phyloP scores from a whole-genome alignment of 2,888 invertebrate genomes.

The Alentia gelatinosa region DNA sequence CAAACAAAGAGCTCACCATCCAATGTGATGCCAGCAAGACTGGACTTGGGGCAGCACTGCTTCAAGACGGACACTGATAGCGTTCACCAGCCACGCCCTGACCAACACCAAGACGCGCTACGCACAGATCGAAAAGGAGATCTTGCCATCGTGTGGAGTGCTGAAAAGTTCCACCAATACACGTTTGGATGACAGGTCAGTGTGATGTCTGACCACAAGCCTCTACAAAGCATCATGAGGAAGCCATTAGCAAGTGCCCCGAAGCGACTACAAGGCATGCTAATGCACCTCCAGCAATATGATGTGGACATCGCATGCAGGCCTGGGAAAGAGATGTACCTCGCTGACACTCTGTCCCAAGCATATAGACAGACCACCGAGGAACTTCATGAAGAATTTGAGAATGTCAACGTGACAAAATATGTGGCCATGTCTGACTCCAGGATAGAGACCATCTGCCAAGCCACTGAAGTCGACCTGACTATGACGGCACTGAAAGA shows the following conservation, averaged over 20 bases:
- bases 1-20: too few relatives aligned
- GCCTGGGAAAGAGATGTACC: background rate
- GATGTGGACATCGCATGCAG: background rate
- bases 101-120: slow-evolving; percentile 68
- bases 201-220: slow-evolving; percentile 78
- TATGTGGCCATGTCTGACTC: background rate
- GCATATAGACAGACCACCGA: background rate
- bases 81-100: slow-evolving; percentile 66
- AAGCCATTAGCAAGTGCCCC: slow-evolving; percentile 66
- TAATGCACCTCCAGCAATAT: slow-evolving; percentile 45
- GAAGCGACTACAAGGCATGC: slow-evolving; percentile 70
- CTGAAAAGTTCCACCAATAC: slow-evolving; percentile 77
- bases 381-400: background rate
- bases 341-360: background rate
- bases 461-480: background rate
- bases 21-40: background rate
- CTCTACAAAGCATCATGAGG: slow-evolving; percentile 77
- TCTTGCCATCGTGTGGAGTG: slow-evolving; percentile 69
- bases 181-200: slow-evolving; percentile 74
- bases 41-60: background rate
- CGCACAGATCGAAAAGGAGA: slow-evolving; percentile 77
- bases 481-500: background rate
- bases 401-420: background rate
- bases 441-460: background rate
- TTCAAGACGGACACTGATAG: background rate